Base-by-base conservation (phyloP, 2,113 vertebrate species). In the Prinia subflava region DNA sequence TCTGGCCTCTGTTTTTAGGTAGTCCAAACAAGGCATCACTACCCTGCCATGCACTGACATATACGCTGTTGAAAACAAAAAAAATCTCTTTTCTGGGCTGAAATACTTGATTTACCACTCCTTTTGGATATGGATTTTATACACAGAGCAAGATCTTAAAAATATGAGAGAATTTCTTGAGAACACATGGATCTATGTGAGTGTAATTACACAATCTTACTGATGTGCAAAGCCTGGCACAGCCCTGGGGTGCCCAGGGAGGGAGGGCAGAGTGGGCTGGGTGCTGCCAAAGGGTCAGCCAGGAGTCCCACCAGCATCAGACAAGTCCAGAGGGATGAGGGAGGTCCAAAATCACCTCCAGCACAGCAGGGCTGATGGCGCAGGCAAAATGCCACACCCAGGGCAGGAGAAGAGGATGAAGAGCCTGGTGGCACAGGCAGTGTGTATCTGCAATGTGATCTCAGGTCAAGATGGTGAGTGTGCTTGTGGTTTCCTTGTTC, bases 51-150 rank as follows among this genome's bases (percentile, higher is more conserved):
- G 37, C 42, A 31, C 25, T 49, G 41, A 41, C 33, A 21, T 0
- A 0, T 18, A 17, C 0, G 2, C 35, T 59, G 25, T 1, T 59
- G 35, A 7, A 81, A 52, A n/a, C 15, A 31, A 55, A 71, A n/a
- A 7, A 33, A 9, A 39, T 7, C 25, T 74, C n/a, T 47, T 77
- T 64, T 65, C 6, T 39, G 28, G 21, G 33, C 25, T 62, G n/a
- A 73, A 89, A 49, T 46, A 30, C 11, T 69, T 53, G 37, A 65
- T 50, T 69, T 67, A 21, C 6, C 5, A 7, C 31, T 65, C 83
- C 55, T 52, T 80, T 65, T 50, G 75, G 22, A 15, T 4, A 44
- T 0, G 0, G 14, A 46, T 44, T 79, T 57, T 50, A 55, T 8
- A 17, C n/a, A 73, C 33, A 81, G 33, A 89, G n/a, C 22, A 77